phyloP scores from a whole-genome alignment of 2,888 invertebrate species.

The Leptogaster cylindrica region DNA sequence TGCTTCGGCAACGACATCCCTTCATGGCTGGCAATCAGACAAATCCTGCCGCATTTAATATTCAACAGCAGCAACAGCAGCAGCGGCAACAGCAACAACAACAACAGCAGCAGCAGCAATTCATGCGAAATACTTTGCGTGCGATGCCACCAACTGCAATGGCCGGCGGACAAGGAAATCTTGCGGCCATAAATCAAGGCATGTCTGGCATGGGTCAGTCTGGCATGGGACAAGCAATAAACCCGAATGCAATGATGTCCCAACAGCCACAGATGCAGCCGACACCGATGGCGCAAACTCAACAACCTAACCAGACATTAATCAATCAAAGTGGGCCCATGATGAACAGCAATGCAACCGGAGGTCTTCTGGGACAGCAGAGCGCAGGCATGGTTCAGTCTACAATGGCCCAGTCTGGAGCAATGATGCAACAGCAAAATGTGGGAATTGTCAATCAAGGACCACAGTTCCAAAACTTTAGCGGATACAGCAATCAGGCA shows the following conservation, averaged over 20 bases:
- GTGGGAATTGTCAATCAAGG: constrained; percentile 60
- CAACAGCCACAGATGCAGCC: constrained; percentile 49
- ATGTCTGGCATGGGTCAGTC: constrained; percentile 56
- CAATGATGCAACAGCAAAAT: constrained; percentile 57
- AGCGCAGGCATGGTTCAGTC: constrained; percentile 51
- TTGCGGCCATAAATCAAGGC: constrained; percentile 63
- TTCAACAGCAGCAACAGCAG: constrained; percentile 54
- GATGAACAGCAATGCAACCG: constrained; percentile 50
- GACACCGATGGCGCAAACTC: constrained; percentile 53
- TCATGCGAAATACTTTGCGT: constrained; percentile 58
- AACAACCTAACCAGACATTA: constrained; percentile 54
- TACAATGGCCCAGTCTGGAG: constrained; percentile 48
- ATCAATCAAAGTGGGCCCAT: constrained; percentile 57
- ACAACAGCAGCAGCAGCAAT: constrained; percentile 54
- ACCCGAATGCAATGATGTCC: constrained; percentile 50
- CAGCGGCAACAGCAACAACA: constrained; percentile 55
- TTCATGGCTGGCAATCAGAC: constrained; percentile 57
- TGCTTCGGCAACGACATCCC: constrained; percentile 80
- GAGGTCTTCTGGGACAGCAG: constrained; percentile 51
- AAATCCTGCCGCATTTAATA: constrained; percentile 54
- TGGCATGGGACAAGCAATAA: constrained; percentile 58
- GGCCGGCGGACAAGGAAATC: constrained; percentile 62
- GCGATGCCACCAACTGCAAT: constrained; percentile 61
- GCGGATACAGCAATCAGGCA: constrained; percentile 66
- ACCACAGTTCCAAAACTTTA: constrained; percentile 66